Conservation (phyloP, 2,888 invertebrate species). For the Rotaria sp. region DNA sequence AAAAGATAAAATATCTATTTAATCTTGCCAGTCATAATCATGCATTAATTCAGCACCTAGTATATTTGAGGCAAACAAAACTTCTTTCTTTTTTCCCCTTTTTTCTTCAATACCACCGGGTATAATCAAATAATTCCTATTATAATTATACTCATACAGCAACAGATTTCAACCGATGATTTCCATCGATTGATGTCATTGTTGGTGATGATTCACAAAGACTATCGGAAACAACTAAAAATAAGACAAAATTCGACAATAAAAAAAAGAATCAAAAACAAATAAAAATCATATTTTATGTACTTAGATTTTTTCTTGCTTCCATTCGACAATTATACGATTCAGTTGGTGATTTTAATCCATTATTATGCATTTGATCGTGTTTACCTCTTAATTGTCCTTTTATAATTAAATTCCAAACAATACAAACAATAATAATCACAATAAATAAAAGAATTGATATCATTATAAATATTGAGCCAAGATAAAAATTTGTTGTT, state of each 20-base stretch:
- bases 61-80: not conserved
- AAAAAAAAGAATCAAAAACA: not conserved
- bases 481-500: conserved; percentile 22
- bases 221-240: not conserved
- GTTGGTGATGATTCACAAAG: not conserved
- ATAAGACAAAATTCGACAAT: not conserved
- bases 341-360: not conserved
- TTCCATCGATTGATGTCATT: not conserved
- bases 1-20: not conserved
- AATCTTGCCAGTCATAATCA: not conserved
- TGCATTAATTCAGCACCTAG: not conserved
- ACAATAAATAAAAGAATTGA: not conserved
- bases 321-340: conserved; percentile 27
- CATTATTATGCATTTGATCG: not conserved
- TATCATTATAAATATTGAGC: conserved; percentile 12
- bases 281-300: too few relatives aligned
- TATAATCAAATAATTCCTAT: not conserved
- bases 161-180: not conserved
- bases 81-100: not conserved
- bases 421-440: conserved; percentile 5
- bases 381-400: not conserved
- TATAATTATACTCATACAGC: not conserved
- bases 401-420: not conserved
- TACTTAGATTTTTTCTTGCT: conserved; percentile 18
- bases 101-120: not conserved